Evolutionary conservation across 2,888 invertebrate genomes (phyloP).

Genomic region (Phengaris arion): DNA sequence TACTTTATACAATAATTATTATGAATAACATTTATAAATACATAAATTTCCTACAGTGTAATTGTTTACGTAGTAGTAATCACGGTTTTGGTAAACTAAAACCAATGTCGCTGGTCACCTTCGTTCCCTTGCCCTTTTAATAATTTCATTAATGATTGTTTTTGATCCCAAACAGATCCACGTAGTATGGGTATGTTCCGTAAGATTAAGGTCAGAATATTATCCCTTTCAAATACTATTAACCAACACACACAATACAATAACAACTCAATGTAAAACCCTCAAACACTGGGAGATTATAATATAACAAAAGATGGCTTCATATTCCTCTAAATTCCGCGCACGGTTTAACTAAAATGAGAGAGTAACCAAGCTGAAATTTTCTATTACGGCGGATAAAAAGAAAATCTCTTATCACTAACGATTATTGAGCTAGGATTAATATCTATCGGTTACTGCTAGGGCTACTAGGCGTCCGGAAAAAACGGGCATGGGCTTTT

Average conservation of each 20-base stretch:
- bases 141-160: too few relatives aligned
- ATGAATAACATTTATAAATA: too few relatives aligned
- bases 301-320: conserved; percentile 7
- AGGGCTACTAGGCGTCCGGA: neutral
- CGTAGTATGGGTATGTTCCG: neutral
- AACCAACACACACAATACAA: neutral
- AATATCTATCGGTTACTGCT: conserved; percentile 57
- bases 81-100: too few relatives aligned
- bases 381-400: conserved; percentile 69
- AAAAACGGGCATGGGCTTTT: neutral
- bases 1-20: too few relatives aligned
- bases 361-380: conserved; percentile 64
- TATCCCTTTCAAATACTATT: neutral
- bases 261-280: conserved; percentile 5
- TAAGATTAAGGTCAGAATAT: neutral
- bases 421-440: conserved; percentile 58
- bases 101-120: too few relatives aligned
- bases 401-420: conserved; percentile 74
- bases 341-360: conserved; percentile 49
- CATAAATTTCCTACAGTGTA: too few relatives aligned
- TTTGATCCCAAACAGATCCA: neutral
- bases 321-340: conserved; percentile 16
- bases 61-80: too few relatives aligned
- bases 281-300: neutral
- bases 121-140: too few relatives aligned